Percentiles rank a stretch among this genome's conserved stretches.
Evolutionary conservation across 2,113 vertebrate genomes (phyloP).

Genomic region (Copsychus sechellarum): DNA sequence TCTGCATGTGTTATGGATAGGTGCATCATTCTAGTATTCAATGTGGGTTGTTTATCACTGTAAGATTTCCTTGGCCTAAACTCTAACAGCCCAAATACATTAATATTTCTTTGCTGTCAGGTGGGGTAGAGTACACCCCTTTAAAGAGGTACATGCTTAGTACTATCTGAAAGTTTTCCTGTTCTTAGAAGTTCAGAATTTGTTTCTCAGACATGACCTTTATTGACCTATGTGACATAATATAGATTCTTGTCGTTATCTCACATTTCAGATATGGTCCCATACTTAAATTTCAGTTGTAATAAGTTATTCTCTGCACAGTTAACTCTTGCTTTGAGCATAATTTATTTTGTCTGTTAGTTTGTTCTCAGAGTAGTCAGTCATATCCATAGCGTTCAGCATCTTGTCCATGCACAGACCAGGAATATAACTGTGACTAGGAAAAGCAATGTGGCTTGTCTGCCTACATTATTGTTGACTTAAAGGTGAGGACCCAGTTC

Average conservation of each 20-base stretch:
- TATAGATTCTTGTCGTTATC: not conserved
- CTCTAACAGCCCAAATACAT: not conserved
- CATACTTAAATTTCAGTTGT: not conserved
- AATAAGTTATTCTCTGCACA: not conserved
- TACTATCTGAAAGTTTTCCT: not conserved
- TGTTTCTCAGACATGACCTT: not conserved
- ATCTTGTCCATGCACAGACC: accelerated
- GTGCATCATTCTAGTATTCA: not conserved
- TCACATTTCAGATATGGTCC: not conserved
- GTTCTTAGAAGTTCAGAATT: not conserved
- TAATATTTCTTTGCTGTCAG: not conserved
- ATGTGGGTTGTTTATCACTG: not conserved
- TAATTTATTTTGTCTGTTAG: not conserved
- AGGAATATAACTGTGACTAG: not conserved
- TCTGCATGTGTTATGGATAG: not conserved
- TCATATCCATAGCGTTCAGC: not conserved
- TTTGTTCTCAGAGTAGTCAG: not conserved
- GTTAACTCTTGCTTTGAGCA: not conserved
- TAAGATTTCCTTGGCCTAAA: not conserved
- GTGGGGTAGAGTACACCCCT: not conserved
- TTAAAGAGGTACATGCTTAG: not conserved
- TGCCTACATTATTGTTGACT: not conserved
- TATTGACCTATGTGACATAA: not conserved
- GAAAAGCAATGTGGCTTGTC: not conserved
- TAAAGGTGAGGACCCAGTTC: not conserved